Percentiles rank a stretch among this genome's conserved stretches.
phyloP scores from a whole-genome alignment of 2,797 vertebrate species.

The Pseudocheirus occidentalis region DNA sequence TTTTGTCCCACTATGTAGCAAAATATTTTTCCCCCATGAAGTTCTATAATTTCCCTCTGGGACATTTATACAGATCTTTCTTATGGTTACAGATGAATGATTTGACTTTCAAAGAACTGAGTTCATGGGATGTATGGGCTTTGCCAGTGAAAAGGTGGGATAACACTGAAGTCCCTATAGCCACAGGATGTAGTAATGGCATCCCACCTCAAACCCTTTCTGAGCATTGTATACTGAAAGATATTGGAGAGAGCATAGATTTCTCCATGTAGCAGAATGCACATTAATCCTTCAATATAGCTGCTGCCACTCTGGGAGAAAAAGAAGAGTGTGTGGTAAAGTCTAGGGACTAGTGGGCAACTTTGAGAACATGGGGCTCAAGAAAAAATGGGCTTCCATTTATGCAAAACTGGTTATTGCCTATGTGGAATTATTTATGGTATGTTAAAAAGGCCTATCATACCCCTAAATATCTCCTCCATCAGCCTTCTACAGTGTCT shows the following conservation, averaged over 20 bases:
- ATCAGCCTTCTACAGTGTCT: not conserved
- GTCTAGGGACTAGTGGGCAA: not conserved
- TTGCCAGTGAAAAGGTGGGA: not conserved
- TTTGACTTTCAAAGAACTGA: not conserved
- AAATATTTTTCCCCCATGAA: not conserved
- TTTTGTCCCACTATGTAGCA: not conserved
- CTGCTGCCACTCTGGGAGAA: not conserved
- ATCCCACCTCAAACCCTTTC: not conserved
- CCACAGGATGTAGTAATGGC: not conserved
- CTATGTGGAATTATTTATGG: not conserved
- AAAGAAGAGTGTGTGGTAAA: not conserved
- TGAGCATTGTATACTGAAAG: not conserved
- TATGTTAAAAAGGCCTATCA: not conserved
- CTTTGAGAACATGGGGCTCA: not conserved
- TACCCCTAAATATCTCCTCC: not conserved
- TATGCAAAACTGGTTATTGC: not conserved
- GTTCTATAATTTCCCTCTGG: not conserved
- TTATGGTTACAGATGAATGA: not conserved
- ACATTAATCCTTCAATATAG: not conserved
- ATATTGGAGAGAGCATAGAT: not conserved
- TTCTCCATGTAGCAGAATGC: not conserved
- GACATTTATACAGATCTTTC: not conserved
- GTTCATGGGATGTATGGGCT: not conserved
- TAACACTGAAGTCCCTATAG: not conserved
- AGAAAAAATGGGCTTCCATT: not conserved